Conservation (phyloP, 2,888 invertebrate species). For the Drosophila glabriapex region DNA sequence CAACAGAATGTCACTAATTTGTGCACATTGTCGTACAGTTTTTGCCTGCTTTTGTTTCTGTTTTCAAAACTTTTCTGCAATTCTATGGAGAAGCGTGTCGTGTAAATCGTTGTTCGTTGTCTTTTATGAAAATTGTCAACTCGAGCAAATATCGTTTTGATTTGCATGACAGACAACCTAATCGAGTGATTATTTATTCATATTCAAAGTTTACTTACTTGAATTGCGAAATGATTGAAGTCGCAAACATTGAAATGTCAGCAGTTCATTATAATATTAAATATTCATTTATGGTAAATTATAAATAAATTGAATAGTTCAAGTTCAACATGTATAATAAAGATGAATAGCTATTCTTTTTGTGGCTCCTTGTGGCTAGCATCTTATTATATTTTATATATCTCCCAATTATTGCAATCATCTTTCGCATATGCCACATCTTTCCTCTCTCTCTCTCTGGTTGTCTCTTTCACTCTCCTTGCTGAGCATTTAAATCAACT, state of each 20-base stretch:
- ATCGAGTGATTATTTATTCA: constrained; percentile 8
- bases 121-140: constrained; percentile 1
- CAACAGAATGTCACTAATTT: constrained; percentile 24
- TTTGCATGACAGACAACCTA: constrained; percentile 9
- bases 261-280: neutral
- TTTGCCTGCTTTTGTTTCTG: neutral
- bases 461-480: neutral
- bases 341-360: neutral
- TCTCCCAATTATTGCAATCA: neutral
- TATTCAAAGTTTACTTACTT: constrained; percentile 5
- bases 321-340: neutral
- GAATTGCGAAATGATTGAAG: neutral
- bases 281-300: neutral
- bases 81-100: constrained; percentile 1
- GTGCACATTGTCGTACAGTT: neutral
- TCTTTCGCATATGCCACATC: neutral
- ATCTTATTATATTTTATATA: neutral
- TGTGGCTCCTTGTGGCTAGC: neutral
- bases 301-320: neutral
- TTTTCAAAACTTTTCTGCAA: neutral
- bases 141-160: neutral
- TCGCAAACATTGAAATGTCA: neutral
- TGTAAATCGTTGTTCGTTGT: neutral
- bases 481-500: neutral
- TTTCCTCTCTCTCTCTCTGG: neutral